Base-by-base conservation (phyloP, 2,888 invertebrate genomes). In the Cheilosia pagana region DNA sequence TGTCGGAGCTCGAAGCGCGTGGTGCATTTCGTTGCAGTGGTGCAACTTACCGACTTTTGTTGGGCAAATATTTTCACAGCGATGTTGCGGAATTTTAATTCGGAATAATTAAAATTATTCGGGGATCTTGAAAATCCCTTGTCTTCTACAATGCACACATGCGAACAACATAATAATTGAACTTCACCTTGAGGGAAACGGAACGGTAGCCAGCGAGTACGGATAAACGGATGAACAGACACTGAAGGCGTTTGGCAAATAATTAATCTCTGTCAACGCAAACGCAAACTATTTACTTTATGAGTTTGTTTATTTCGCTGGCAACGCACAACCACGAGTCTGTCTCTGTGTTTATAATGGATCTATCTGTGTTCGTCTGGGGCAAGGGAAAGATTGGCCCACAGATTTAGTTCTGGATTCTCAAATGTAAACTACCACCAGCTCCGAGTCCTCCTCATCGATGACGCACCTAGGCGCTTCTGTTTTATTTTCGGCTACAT, bases 131-230 rank as follows among this genome's bases (percentile, higher is more conserved):
- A 16, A 19, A 8, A 19, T n/a, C 45, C 8, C 16, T 19, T 3
- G 19, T 12, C 3, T 12, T 21, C 3, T 14, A 21, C 48, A 3
- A 19, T 23, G 16, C 19, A 16, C 43, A 63, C 35, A 52, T 52
- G 41, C 55, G 25, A 71, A 70, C 63, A 63, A 35, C 35, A 35
- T 8, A 35, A 35, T 35, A 70, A 48, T 62, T 85, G 85, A 85
- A 85, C 85, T 85, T 85, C 81, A 85, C 85, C 85, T 85, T 85
- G 81, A 28, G 28, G 41, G 19, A 41, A 28, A 25, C 28, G 28
- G 16, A 53, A 50, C 48, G 48, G n/a, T 12, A 16, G 35, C 63
- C 48, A 35, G 35, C 25, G 53, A 72, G 19, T 50, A 12, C 35
- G 23, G 35, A 25, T 53, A 39, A 62, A 52, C n/a, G 19, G 14